Evolutionary conservation across 2,113 vertebrate species (phyloP).

Genomic region (Pangasianodon gigas): DNA sequence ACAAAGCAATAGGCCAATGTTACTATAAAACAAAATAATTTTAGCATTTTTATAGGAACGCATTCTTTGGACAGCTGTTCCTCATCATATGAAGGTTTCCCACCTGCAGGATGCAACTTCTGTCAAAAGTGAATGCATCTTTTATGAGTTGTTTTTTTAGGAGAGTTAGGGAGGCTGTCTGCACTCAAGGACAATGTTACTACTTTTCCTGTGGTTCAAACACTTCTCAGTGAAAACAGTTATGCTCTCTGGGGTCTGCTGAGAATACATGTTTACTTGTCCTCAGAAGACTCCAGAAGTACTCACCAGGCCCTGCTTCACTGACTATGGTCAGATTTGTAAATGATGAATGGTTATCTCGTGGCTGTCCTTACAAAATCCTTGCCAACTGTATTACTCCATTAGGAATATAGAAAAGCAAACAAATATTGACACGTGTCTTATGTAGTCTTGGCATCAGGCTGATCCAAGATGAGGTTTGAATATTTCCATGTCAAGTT

Average conservation of each 20-base stretch:
- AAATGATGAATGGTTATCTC: not conserved
- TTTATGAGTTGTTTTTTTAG: slow-evolving; percentile 15
- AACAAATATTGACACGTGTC: not conserved
- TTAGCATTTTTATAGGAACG: no score
- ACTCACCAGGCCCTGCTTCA: not conserved
- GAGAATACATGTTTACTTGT: not conserved
- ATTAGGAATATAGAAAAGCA: not conserved
- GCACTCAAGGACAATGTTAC: slow-evolving; percentile 24
- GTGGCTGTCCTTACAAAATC: not conserved
- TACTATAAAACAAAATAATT: not conserved
- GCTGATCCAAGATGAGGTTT: not conserved
- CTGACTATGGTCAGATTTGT: not conserved
- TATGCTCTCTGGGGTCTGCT: not conserved
- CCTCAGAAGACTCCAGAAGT: not conserved
- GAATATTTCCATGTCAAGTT: slow-evolving; percentile 5
- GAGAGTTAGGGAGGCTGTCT: slow-evolving; percentile 12
- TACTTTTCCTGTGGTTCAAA: not conserved
- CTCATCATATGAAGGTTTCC: not conserved
- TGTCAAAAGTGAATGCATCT: not conserved
- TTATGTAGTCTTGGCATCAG: not conserved
- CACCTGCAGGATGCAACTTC: slow-evolving; percentile 44
- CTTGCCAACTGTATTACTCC: not conserved
- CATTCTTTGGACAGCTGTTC: not conserved
- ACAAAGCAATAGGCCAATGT: not conserved
- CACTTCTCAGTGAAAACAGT: not conserved